Percentiles rank a stretch among this genome's conserved stretches.
These are phyloP conservation scores for Rhagologus leucostigma DNA, from an alignment of 2,113 vertebrate species.

Conservation along the genomic window DNA sequence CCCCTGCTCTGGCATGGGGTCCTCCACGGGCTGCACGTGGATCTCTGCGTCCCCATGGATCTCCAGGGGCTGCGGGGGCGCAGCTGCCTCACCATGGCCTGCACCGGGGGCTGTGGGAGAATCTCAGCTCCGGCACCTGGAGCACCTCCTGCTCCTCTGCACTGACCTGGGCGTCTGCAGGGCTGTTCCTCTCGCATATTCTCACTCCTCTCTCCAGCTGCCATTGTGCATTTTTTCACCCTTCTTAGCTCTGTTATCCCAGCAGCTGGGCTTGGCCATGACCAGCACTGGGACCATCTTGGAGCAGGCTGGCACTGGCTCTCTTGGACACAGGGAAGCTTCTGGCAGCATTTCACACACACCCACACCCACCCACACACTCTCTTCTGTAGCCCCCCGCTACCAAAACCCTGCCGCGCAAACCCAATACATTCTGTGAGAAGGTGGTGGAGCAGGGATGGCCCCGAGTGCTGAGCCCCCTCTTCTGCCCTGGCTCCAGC, in stretches of 20 bases:
- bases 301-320: not conserved
- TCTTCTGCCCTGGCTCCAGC: not conserved
- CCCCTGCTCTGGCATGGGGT: not conserved
- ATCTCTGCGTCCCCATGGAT: accelerated
- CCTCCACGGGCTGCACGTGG: not conserved
- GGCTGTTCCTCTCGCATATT: not conserved
- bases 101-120: not conserved
- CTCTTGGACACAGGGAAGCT: not conserved
- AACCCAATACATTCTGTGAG: not conserved
- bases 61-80: not conserved
- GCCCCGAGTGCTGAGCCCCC: accelerated
- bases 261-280: not conserved
- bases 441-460: not conserved
- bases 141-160: not conserved
- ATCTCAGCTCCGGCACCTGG: accelerated
- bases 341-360: not conserved
- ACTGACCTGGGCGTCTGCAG: accelerated
- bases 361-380: no score
- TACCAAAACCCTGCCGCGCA: not conserved
- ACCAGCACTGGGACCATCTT: not conserved
- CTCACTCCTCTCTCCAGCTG: not conserved
- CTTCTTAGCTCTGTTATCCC: not conserved
- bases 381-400: not conserved
- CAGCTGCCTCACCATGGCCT: not conserved
- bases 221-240: not conserved